Evolutionary conservation across 2,888 invertebrate genomes (phyloP), one percentile per base, ranked within the genome.

Genomic region (Antheraea assamensis): DNA sequence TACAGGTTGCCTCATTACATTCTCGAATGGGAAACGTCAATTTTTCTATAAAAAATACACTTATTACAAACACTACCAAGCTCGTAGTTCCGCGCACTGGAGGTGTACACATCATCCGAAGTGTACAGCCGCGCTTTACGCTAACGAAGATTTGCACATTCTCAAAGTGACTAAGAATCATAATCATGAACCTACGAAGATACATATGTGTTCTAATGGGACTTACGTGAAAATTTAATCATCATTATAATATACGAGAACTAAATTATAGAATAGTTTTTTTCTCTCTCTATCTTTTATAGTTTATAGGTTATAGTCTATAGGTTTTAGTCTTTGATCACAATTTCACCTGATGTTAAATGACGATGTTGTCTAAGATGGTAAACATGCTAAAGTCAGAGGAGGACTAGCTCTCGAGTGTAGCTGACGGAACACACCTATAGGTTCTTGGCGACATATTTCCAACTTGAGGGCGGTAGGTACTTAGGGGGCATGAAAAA

Each of bases 61-160:
- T 0, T 84, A 78, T 74, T 84, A 81, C 76, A 79, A 77, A 35
- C 76, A 81, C 2, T 82, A 84, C 76, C 75, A 73, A n/a, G 71
- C 78, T 15, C 77, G 74, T 27, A 71, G 64, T 2, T 77, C 78
- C 7, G 75, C 74, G 24, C 80, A 79, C 15, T 85, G 84, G 83
- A 76, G 79, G 0, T 85, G 86, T 73, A 82, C 83, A 0, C 78
- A 70, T 13, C 80, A 77, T 68, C 84, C 84, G 0, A 76, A 76
- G n/a, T 85, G 85, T 75, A 80, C 78, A 70, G 80, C 82, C 5
- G 66, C 52, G 4, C 19, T 73, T 1, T 52, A 49, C 66, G 35
- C 71, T 21, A 71, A 47, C 30, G 71, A 66, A 0, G 66, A 73
- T 19, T 35, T 64, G 2, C 3, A 52, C n/a, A 49, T 73, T 24